Base-by-base conservation (phyloP, 2,113 vertebrate genomes). In the Nansenia antarctica region DNA sequence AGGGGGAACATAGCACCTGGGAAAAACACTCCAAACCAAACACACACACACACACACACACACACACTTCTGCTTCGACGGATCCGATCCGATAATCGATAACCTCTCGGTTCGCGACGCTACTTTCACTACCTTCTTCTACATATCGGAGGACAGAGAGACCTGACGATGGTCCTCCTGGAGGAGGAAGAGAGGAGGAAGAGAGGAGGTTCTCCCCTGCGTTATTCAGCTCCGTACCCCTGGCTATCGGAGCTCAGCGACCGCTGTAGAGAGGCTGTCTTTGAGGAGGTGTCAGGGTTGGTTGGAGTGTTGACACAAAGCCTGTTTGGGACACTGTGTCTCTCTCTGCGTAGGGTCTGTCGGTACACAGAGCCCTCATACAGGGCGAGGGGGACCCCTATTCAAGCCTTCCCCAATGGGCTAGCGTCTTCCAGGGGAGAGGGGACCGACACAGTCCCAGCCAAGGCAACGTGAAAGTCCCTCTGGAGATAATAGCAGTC, bases 401-500 rank as follows among this genome's bases (percentile, higher is more conserved):
- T 89, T 90, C 87, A 90, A 86, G 84, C 82, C 79, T 72, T 85
- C 84, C 86, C 86, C 86, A 90, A 57, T 27, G 54, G 52, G 82
- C 85, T 83, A 84, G 84, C 85, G 83, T 89, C 87, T 86, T 89
- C 87, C 86, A 86, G 72, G 86, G 87, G 86, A 87, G 86, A 83
- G 84, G 83, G 85, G 80, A 26, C 2, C 85, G 89, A 88, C 87
- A 84, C 68, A 66, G 84, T 76, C 45, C 65, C 77, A 88, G 89
- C 89, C 87, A 88, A 90, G 82, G 85, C 84, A 58, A 85, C 77
- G 84, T 85, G 87, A 86, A 86, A 84, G 86, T 89, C 86, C 87
- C 78, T 84, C 80, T 77, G 86, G 73, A 85, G 85, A 90, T 90
- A 90, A 90, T 88, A 85, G 87, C 83, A 86, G 87, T 87, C 86